Evolutionary conservation across 2,888 invertebrate species (phyloP).

Genomic region (Myathropa florea): DNA sequence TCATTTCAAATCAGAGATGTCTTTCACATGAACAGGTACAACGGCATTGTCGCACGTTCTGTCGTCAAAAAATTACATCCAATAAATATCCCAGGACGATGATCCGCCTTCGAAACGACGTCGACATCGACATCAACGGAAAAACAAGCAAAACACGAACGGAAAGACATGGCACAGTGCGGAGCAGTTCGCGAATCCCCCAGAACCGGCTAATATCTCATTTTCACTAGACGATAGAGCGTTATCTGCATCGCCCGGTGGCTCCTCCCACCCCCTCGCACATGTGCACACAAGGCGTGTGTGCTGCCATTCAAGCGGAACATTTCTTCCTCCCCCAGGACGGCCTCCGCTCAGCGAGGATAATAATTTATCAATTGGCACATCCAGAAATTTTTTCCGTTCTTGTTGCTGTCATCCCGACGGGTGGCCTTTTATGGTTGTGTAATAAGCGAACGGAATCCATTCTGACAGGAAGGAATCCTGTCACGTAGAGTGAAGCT

Average conservation of each 20-base stretch:
- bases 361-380: constrained; percentile 71
- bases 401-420: constrained; percentile 26
- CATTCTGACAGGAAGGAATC: constrained; percentile 67
- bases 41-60: constrained; percentile 29
- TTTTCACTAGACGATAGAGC: constrained; percentile 55
- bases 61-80: constrained; percentile 60
- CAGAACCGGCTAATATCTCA: constrained; percentile 62
- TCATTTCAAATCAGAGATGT: constrained; percentile 35
- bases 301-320: constrained; percentile 44
- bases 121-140: constrained; percentile 12
- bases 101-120: constrained; percentile 44
- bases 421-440: constrained; percentile 62
- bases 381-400: constrained; percentile 46
- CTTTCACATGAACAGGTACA: constrained; percentile 42
- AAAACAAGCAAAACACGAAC: constrained; percentile 12
- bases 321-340: constrained; percentile 11
- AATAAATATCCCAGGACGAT: constrained; percentile 60
- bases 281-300: constrained; percentile 37
- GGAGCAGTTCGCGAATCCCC: constrained; percentile 58
- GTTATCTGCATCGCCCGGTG: constrained; percentile 57
- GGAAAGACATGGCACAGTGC: constrained; percentile 40
- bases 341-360: constrained; percentile 58
- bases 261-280: background rate
- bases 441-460: constrained; percentile 62
- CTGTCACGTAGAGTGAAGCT: constrained; percentile 62